Evolutionary conservation across 2,888 invertebrate genomes (phyloP), one percentile per base, ranked within the genome.

Genomic region (Drosophila peninsularis): DNA sequence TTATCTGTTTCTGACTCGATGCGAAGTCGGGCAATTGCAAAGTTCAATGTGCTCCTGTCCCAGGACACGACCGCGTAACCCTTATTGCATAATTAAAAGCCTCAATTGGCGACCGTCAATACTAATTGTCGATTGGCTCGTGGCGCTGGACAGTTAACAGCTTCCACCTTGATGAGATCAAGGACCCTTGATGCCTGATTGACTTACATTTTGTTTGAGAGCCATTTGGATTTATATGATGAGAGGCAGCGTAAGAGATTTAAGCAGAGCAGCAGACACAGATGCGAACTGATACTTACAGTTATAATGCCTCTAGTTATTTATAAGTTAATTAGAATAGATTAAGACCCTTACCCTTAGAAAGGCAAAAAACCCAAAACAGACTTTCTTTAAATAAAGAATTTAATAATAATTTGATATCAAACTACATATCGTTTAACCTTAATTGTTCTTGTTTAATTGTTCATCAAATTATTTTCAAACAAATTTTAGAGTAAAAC

Each of bases 21-120:
- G 0, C n/a, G 3, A 52, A 7, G 19, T 52, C 37, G 52, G 44
- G 32, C 52, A 44, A 10, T 24, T 11, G 49, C 62, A 73, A 83
- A 88, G 83, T 88, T 83, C 83, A 83, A 82, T 83, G 88, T 53
- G 72, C 83, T 39, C 60, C 9, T 52, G 54, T 77, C 75, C 83
- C 86, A 53, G 69, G 65, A 62, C 64, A 53, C 64, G 60, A 52
- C 66, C 75, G 65, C 58, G 56, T 64, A 67, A 82, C 52, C 76
- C 82, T 61, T 54, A 62, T 62, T 82, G 76, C 71, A 82, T 88
- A 85, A 84, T 82, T 82, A 85, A 82, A 49, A 21, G 7, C 45
- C 49, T 54, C 72, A 53, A 62, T 62, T 63, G 72, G 30, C 49
- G 58, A 14, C 44, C 54, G 27, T 66, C 62, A 77, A 74, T 69